Evolutionary conservation across 2,888 invertebrate species (phyloP).

Genomic region (Proisotoma minuta): DNA sequence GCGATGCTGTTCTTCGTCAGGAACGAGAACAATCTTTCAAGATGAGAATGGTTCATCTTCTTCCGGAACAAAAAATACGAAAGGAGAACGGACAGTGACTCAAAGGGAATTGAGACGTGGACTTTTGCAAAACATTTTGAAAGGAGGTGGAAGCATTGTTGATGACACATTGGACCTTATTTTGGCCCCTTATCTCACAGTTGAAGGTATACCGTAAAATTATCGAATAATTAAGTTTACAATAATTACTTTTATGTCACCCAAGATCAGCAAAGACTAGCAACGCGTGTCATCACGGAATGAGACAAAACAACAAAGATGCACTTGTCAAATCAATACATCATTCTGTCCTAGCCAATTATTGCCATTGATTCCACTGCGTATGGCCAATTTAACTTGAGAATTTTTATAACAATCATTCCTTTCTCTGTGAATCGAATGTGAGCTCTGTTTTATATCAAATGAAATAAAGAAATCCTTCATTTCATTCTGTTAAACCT

Average conservation of each 20-base stretch:
- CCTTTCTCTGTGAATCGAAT: not conserved
- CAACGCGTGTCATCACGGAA: conserved; percentile 27
- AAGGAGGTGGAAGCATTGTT: conserved; percentile 36
- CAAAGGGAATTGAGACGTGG: conserved; percentile 35
- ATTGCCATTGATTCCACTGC: not conserved
- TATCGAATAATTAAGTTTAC: too few species aligned
- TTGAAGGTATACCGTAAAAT: too few species aligned
- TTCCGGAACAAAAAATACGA: conserved; percentile 9
- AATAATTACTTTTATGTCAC: too few species aligned
- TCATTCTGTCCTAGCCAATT: not conserved
- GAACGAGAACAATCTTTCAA: conserved; percentile 15
- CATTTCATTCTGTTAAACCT: too few species aligned
- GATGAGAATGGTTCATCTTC: not conserved
- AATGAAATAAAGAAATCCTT: too few species aligned
- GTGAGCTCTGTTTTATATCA: too few species aligned
- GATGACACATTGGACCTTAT: conserved; percentile 46
- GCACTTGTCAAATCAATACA: not conserved
- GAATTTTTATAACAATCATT: not conserved
- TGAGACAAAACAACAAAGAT: not conserved
- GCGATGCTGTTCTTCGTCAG: conserved; percentile 35
- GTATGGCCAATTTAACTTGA: not conserved
- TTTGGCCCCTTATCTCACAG: conserved; percentile 39
- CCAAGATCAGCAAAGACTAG: conserved; percentile 43
- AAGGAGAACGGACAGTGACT: conserved; percentile 22
- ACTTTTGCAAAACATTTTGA: conserved; percentile 41